Evolutionary conservation across 2,888 invertebrate species (phyloP).

Genomic region (Aphidius colemani): DNA sequence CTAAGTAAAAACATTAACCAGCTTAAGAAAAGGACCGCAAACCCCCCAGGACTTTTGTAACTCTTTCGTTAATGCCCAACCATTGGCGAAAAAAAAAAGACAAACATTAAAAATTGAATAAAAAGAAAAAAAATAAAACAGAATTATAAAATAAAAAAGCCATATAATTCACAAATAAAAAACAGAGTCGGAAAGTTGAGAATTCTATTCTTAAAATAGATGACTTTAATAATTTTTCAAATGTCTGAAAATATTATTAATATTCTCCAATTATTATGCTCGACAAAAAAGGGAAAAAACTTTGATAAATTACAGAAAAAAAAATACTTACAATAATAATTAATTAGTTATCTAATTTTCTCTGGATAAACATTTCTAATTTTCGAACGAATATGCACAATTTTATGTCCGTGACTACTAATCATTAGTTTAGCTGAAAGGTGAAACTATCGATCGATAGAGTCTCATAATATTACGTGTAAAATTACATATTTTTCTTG

Average conservation of each 20-base stretch:
- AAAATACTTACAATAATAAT: too few species aligned
- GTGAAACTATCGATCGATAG: slow-evolving; percentile 40
- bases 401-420: slow-evolving; percentile 46
- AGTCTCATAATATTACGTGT: slow-evolving; percentile 43
- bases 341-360: too few species aligned
- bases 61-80: slow-evolving; percentile 48
- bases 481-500: slow-evolving; percentile 24
- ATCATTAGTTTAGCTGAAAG: slow-evolving; percentile 36
- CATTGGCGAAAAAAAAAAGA: slow-evolving; percentile 35
- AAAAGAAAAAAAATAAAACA: background rate
- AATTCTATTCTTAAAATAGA: background rate
- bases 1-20: slow-evolving; percentile 48
- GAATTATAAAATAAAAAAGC: slow-evolving; percentile 12
- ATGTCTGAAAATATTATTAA: slow-evolving; percentile 6
- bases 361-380: too few species aligned
- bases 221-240: slow-evolving; percentile 5
- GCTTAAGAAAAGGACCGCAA: slow-evolving; percentile 39
- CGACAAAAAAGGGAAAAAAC: too few species aligned
- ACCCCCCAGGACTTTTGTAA: slow-evolving; percentile 41
- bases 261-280: too few species aligned
- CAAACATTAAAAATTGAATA: slow-evolving; percentile 13
- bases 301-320: too few species aligned
- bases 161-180: slow-evolving; percentile 14
- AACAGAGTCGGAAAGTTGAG: too few species aligned
- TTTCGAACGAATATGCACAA: too few species aligned